Percentiles rank a stretch among this genome's conserved stretches.
Evolutionary conservation across 2,113 vertebrate genomes (phyloP).

Genomic region (Suricata suricatta): DNA sequence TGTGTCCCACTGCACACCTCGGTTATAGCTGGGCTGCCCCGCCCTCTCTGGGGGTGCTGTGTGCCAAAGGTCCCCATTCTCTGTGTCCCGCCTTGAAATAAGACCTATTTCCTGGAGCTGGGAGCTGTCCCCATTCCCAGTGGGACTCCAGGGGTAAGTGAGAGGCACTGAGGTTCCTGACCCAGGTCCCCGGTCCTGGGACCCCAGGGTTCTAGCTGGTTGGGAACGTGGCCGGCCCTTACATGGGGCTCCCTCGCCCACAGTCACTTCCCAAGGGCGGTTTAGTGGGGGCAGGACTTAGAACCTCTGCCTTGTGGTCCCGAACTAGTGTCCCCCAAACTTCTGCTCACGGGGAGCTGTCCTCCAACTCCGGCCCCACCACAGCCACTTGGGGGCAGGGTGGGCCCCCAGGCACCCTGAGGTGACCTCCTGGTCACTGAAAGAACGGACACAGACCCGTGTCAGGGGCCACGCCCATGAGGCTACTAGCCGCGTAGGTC

Average conservation of each 20-base stretch:
- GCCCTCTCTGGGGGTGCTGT: neutral
- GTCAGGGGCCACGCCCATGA: neutral
- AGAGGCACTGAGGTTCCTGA: neutral
- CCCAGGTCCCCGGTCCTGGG: neutral
- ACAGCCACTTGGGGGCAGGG: neutral
- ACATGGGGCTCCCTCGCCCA: too few species aligned
- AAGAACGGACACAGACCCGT: neutral
- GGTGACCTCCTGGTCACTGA: neutral
- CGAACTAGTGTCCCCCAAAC: neutral
- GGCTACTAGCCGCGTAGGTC: rapidly evolving
- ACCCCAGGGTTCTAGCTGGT: neutral
- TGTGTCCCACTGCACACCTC: neutral
- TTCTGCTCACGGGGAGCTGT: neutral
- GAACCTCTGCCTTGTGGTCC: neutral
- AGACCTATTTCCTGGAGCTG: neutral
- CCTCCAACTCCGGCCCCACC: rapidly evolving
- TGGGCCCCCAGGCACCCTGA: neutral
- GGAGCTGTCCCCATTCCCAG: neutral
- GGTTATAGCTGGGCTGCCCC: too few species aligned
- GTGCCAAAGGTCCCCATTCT: neutral
- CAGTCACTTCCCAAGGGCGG: neutral
- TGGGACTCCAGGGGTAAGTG: neutral
- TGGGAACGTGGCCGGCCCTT: neutral
- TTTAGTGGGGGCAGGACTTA: neutral
- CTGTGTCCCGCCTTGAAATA: neutral